These are phyloP conservation scores for Amphimallon solstitiale DNA, from an alignment of 2,888 invertebrate species.

Conservation along the genomic window DNA sequence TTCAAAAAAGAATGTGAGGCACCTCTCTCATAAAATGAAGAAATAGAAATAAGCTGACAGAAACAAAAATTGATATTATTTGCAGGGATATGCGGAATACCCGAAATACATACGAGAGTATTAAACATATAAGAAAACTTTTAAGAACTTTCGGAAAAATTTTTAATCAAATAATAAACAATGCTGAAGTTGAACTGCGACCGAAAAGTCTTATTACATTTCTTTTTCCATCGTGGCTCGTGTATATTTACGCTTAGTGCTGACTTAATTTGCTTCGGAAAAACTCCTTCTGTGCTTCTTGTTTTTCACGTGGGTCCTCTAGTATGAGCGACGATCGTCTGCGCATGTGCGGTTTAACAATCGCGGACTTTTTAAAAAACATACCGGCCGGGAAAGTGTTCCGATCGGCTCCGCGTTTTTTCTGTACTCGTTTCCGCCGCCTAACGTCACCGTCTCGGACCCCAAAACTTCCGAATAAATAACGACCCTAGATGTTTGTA, in stretches of 20 bases:
- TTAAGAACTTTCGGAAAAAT: slow-evolving; percentile 23
- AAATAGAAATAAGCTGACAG: not conserved
- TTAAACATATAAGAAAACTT: slow-evolving; percentile 30
- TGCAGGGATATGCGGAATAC: slow-evolving; percentile 3
- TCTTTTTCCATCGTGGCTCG: slow-evolving; percentile 1
- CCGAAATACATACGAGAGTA: slow-evolving; percentile 22
- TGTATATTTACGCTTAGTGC: slow-evolving; percentile 29
- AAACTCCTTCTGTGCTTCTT: slow-evolving; percentile 19
- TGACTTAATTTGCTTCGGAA: slow-evolving; percentile 28
- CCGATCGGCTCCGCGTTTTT: not conserved
- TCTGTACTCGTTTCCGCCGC: not conserved
- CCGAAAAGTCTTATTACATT: slow-evolving; percentile 34
- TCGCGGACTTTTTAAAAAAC: not conserved
- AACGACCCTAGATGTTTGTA: slow-evolving; percentile 3
- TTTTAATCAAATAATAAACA: slow-evolving; percentile 38
- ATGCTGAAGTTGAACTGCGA: slow-evolving; percentile 27
- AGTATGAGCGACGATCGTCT: not conserved
- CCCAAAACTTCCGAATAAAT: slow-evolving; percentile 20
- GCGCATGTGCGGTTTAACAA: slow-evolving; percentile 10
- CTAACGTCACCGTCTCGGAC: not conserved
- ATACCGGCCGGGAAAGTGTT: not conserved
- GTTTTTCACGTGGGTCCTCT: not conserved
- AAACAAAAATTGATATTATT: slow-evolving; percentile 17
- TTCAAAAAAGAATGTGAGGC: too few species aligned
- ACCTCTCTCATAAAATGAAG: not conserved